Evolutionary conservation across 2,113 vertebrate species (phyloP), one percentile per base, ranked within the genome.

Genomic region (Periophthalmus modestus): DNA sequence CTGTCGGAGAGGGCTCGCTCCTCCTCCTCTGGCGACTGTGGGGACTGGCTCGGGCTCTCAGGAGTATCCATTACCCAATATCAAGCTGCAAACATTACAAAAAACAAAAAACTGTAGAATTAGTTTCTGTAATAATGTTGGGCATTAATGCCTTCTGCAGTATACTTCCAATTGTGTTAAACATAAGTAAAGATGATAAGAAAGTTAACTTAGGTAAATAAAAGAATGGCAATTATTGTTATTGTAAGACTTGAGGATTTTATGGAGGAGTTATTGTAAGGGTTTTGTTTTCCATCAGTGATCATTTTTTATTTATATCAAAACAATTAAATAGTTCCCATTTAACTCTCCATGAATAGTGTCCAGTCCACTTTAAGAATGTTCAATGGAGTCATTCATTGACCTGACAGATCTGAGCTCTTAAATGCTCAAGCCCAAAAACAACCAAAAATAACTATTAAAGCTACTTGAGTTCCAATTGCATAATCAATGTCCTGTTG

Each of bases 21-120:
- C 70, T 95, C 93, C 69, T 95, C 95, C 73, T 91, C 92, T 0
- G 95, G 96, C 80, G 96, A 98, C 89, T 90, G 94, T 82, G 95
- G 95, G 79, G 94, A 95, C 91, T 92, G 94, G 78, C 93, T 95
- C 76, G 96, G 96, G 93, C 96, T 97, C 92, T 98, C 94, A 55
- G 96, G 93, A 80, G 96, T 95, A 81, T 97, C 98, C 98, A 99
- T 99, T 82, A 82, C 69, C 84, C 78, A 86, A 70, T 76, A 78
- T 85, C 91, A 91, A 89, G 47, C 24, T 81, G 66, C 11, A 78
- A 78, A 75, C 0, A 83, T 34, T 0, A 84, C 34, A 68, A 47
- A 43, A 43, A 43, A 7, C 7, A 43, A 43, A 43, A 43, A 78
- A 55, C 73, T 19, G 52, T 2, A 62, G 4, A 2, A 16, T 62